Evolutionary conservation across 35 echinoderm and acorn worm species (phyloP).

Genomic region (Lytechinus pictus): DNA sequence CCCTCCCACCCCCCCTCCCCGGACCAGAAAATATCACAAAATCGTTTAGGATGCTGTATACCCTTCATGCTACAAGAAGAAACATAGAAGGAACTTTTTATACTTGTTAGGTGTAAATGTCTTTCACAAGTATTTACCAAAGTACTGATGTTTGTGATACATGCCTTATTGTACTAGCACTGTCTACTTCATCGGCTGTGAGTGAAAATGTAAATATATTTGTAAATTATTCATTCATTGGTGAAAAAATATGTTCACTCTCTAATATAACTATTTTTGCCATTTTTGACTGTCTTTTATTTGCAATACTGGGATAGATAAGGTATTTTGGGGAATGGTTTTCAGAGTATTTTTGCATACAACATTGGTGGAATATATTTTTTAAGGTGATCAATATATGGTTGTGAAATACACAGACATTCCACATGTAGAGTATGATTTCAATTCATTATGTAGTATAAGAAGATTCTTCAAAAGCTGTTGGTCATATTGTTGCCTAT

Average conservation of each 20-base stretch:
- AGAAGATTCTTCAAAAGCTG: neutral
- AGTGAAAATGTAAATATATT: neutral
- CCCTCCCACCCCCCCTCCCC: too few species aligned
- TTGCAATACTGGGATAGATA: neutral
- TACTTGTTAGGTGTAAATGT: neutral
- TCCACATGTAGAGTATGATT: neutral
- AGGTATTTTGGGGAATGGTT: neutral
- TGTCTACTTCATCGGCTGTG: neutral
- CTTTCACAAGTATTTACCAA: constrained; percentile 2
- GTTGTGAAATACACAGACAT: neutral
- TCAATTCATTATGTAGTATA: neutral
- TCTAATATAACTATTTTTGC: neutral
- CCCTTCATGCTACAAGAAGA: neutral
- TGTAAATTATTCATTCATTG: neutral
- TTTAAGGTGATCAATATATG: neutral
- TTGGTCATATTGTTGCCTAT: neutral
- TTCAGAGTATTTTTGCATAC: neutral
- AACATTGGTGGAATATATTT: neutral
- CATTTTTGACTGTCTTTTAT: neutral
- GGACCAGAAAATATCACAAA: neutral
- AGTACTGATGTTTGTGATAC: neutral
- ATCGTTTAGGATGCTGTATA: neutral
- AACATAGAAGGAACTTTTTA: neutral
- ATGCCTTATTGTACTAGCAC: neutral
- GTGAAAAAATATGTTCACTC: neutral